Conservation (phyloP, 2,113 vertebrate genomes). For the Sebastes schlegelii region DNA sequence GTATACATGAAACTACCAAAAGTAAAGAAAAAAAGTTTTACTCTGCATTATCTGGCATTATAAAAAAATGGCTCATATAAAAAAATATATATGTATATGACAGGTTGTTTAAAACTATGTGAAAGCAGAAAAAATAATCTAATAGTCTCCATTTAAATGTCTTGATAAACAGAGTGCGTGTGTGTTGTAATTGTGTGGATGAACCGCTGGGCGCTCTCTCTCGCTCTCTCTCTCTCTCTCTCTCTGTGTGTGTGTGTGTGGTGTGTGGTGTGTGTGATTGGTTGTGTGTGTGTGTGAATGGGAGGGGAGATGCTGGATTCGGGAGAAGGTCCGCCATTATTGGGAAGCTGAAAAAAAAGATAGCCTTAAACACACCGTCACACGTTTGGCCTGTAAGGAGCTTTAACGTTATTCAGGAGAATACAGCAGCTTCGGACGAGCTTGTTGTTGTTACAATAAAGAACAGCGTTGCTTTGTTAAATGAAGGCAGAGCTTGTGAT, state of each 20-base stretch:
- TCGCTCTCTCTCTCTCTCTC: constrained; percentile 43
- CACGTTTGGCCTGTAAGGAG: constrained; percentile 58
- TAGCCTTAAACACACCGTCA: constrained; percentile 75
- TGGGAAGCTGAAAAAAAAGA: constrained; percentile 80
- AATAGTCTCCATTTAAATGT: not conserved
- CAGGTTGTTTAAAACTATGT: not conserved
- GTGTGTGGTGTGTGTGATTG: too few relatives aligned
- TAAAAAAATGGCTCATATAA: too few relatives aligned
- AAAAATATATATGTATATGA: not conserved
- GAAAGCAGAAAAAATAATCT: not conserved
- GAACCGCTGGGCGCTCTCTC: constrained; percentile 79
- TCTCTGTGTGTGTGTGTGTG: not conserved
- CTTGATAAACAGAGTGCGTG: constrained; percentile 37
- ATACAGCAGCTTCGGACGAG: not conserved
- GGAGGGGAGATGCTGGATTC: constrained; percentile 82
- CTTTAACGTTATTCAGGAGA: constrained; percentile 47
- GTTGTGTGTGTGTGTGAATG: constrained; percentile 52
- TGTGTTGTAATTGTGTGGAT: constrained; percentile 80
- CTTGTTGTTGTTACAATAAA: constrained; percentile 1
- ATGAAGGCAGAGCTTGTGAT: constrained; percentile 5
- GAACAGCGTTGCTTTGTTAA: not conserved
- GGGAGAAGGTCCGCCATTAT: constrained; percentile 88
- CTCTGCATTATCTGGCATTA: too few relatives aligned
- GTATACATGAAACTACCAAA: not conserved
- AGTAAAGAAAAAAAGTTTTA: not conserved